Conservation (phyloP, 1,140 invertebrate genomes). For the Spodoptera litura region DNA sequence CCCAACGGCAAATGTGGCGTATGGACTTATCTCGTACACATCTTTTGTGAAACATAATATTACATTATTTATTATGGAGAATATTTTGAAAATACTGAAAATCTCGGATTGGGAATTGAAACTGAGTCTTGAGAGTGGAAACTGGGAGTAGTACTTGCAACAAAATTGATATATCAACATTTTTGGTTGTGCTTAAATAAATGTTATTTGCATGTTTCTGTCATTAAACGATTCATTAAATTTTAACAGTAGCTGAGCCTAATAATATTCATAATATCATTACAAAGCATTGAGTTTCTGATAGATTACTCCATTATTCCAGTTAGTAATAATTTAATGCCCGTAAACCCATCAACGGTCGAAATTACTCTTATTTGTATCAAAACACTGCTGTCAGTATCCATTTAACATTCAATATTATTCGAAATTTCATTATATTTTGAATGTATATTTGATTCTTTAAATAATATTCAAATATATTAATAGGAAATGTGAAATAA, state of each 20-base stretch:
- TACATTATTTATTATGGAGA: too few species aligned
- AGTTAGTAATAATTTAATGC: background rate
- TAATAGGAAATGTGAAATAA: too few species aligned
- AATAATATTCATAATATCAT: background rate
- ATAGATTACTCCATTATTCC: background rate
- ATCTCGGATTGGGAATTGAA: too few species aligned
- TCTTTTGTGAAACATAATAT: constrained; percentile 72
- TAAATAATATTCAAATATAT: too few species aligned
- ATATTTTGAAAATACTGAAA: too few species aligned
- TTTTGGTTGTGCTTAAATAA: too few species aligned
- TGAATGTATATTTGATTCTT: background rate
- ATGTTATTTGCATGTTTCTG: too few species aligned
- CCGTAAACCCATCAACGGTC: background rate
- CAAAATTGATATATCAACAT: too few species aligned
- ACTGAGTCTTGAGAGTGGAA: too few species aligned
- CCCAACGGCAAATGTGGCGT: constrained; percentile 92
- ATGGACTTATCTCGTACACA: constrained; percentile 92
- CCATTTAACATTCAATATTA: background rate
- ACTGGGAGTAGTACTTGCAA: too few species aligned
- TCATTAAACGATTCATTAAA: too few species aligned
- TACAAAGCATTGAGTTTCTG: background rate
- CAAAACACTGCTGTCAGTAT: background rate
- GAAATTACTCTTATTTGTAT: background rate
- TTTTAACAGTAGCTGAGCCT: too few species aligned
- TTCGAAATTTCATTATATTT: background rate